phyloP scores from a whole-genome alignment of 2,797 vertebrate genomes.

The Coranthus polyacanthus region DNA sequence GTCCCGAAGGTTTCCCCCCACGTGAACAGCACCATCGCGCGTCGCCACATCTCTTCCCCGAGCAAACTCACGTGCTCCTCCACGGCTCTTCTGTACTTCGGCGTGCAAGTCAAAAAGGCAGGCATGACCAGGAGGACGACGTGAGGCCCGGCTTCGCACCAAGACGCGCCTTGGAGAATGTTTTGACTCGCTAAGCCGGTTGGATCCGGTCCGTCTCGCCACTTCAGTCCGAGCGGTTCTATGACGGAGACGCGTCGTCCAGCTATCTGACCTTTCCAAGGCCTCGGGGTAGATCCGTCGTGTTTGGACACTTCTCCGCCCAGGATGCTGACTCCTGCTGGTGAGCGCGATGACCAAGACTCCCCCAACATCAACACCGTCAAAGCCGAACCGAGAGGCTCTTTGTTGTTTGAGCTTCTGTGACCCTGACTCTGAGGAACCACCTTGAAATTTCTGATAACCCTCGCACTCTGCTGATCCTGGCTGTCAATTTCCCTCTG shows the following conservation, averaged over 20 bases:
- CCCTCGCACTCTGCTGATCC: not conserved
- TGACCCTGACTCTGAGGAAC: constrained; percentile 20
- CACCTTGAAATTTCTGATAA: constrained; percentile 1
- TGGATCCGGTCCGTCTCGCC: constrained; percentile 71
- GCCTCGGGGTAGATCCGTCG: constrained; percentile 26
- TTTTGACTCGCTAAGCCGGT: not conserved
- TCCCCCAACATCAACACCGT: constrained; percentile 81
- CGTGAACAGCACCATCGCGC: constrained; percentile 77
- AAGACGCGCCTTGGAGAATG: constrained; percentile 51
- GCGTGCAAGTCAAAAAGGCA: constrained; percentile 77
- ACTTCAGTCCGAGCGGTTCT: constrained; percentile 75
- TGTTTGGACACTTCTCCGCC: constrained; percentile 38
- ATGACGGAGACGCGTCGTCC: constrained; percentile 55
- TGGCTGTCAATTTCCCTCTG: not conserved
- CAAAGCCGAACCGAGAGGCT: constrained; percentile 31
- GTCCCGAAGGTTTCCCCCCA: constrained; percentile 81
- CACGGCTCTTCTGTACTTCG: constrained; percentile 67
- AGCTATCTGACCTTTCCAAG: constrained; percentile 72
- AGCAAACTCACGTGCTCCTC: constrained; percentile 72
- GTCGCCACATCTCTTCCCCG: constrained; percentile 69
- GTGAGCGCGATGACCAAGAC: constrained; percentile 70
- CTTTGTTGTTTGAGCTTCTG: constrained; percentile 20
- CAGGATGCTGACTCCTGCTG: constrained; percentile 62
- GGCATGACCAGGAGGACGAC: constrained; percentile 79
- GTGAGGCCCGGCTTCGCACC: constrained; percentile 70